Base-by-base conservation (phyloP, 2,113 vertebrate genomes). In the Rhynchomys soricoides region DNA sequence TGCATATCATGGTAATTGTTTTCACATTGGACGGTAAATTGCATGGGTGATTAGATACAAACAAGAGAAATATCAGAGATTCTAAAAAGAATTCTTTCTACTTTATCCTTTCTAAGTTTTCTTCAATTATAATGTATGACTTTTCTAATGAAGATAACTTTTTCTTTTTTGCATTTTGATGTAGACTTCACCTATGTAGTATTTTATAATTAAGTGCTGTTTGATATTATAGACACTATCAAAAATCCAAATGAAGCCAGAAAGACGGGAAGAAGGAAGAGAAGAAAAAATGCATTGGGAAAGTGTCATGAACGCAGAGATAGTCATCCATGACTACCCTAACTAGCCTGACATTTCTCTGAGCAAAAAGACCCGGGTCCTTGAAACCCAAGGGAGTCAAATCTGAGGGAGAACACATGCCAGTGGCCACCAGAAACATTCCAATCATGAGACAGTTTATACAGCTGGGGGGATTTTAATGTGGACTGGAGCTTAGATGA, bases 131-230 rank as follows among this genome's bases (percentile, higher is more conserved):
- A 94, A 92, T 79, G 26, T 87, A 70, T 88, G 73, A 37, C 79
- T 93, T 96, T 92, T 86, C 82, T 93, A 88, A 95, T 86, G 43
- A 93, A 97, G 93, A 92, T 70, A 93, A 45, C 83, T 50, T 79
- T 59, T 73, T 86, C 89, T 68, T 73, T 86, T 91, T 68, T 68
- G 15, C 66, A 68, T 37, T 68, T 16, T 68, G 13, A 37, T 2
- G 5, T 68, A 68, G 66, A 68, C 66, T 68, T 16, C 13, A 68
- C 37, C 31, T 8, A 16, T 86, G n/a, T 59, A 87, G 21, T 92
- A 93, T 88, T 94, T 93, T 57, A 78, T 86, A 52, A 94, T 55
- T 91, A 95, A 75, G n/a, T 71, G 73, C 45, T 82, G 50, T 48
- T n/a, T 86, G 57, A 59, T 96, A 89, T 96, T 78, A 91, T 70